Conservation (phyloP, 2,797 vertebrate species). For the Echiichthys vipera region DNA sequence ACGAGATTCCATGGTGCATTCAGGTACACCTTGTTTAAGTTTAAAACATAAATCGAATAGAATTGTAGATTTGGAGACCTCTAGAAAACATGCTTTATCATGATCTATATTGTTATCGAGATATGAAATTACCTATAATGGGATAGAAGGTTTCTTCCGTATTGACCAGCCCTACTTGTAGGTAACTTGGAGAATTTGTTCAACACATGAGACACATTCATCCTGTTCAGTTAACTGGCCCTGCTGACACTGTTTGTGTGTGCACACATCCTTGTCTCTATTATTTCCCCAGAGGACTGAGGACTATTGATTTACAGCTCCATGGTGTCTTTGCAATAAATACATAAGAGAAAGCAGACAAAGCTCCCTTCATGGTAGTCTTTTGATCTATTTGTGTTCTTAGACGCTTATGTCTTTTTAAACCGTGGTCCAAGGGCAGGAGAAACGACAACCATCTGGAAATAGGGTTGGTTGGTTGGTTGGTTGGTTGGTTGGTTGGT, state of each 20-base stretch:
- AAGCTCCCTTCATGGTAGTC: slow-evolving; percentile 43
- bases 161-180: too few relatives aligned
- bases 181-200: slow-evolving; percentile 26
- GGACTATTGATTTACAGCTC: slow-evolving; percentile 62
- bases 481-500: slow-evolving; percentile 5
- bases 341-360: slow-evolving; percentile 50
- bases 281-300: slow-evolving; percentile 45
- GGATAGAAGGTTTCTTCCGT: too few relatives aligned
- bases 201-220: slow-evolving; percentile 9
- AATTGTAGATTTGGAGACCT: too few relatives aligned
- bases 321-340: slow-evolving; percentile 53
- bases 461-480: slow-evolving; percentile 29
- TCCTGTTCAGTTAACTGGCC: slow-evolving; percentile 20
- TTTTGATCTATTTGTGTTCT: slow-evolving; percentile 34
- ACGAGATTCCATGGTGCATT: too few relatives aligned
- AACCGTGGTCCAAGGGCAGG: slow-evolving; percentile 39
- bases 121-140: too few relatives aligned
- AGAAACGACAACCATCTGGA: slow-evolving; percentile 31
- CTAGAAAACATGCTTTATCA: too few relatives aligned
- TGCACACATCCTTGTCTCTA: slow-evolving; percentile 5
- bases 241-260: not conserved
- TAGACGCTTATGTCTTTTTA: slow-evolving; percentile 39
- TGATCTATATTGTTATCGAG: too few relatives aligned
- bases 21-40: too few relatives aligned
- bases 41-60: too few relatives aligned